Percentiles rank a stretch among this genome's conserved stretches.
These are phyloP conservation scores for Luehdorfia chinensis DNA, from an alignment of 1,140 invertebrate genomes.

Conservation along the genomic window DNA sequence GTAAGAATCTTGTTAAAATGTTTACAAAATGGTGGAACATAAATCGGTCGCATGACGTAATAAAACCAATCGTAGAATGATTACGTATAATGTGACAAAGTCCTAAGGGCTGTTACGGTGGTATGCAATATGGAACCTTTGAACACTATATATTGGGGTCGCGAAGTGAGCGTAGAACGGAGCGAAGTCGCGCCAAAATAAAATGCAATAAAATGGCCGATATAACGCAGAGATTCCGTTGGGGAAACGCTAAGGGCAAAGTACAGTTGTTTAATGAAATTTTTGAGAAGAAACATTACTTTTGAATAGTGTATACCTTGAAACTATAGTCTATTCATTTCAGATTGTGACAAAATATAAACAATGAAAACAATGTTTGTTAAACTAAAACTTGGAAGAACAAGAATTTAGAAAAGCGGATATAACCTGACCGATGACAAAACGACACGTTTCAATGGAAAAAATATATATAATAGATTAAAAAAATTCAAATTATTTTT, in stretches of 20 bases:
- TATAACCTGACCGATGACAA: too few relatives aligned
- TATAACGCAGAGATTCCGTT: constrained; percentile 36
- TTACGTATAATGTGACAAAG: constrained; percentile 24
- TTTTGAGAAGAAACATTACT: too few relatives aligned
- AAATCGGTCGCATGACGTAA: constrained; percentile 27
- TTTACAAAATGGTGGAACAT: constrained; percentile 27
- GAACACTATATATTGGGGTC: constrained; percentile 13
- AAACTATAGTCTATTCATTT: too few relatives aligned
- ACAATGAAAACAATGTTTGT: too few relatives aligned
- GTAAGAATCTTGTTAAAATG: constrained; percentile 13
- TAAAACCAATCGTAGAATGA: constrained; percentile 22
- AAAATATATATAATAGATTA: too few relatives aligned
- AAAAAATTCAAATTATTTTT: too few relatives aligned
- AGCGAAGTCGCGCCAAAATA: constrained; percentile 36
- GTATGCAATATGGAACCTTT: constrained; percentile 21
- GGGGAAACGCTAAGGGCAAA: constrained; percentile 22
- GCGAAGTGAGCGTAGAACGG: constrained; percentile 17
- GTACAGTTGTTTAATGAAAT: constrained; percentile 21
- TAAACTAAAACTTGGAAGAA: too few relatives aligned
- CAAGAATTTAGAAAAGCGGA: too few relatives aligned
- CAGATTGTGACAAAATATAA: too few relatives aligned
- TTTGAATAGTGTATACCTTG: too few relatives aligned
- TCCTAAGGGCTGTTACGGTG: constrained; percentile 22
- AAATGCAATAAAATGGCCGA: constrained; percentile 52
- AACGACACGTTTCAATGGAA: too few relatives aligned